Evolutionary conservation across 2,888 invertebrate genomes (phyloP).

Genomic region (Idaea aversata): DNA sequence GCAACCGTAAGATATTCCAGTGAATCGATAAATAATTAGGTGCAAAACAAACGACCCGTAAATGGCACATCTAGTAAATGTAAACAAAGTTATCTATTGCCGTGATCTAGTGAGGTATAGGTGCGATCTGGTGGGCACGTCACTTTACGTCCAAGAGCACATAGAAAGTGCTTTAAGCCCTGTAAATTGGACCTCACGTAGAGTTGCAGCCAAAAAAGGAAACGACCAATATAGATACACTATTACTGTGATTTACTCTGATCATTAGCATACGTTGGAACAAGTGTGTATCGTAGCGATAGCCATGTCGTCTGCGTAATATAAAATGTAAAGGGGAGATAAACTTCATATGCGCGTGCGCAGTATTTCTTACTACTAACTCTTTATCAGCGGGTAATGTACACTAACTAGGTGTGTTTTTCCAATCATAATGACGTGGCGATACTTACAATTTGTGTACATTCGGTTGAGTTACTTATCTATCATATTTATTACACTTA

Average conservation of each 20-base stretch:
- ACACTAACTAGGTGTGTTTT: conserved; percentile 14
- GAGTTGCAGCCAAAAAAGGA: not conserved
- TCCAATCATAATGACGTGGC: conserved; percentile 14
- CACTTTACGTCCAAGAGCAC: not conserved
- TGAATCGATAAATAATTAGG: not conserved
- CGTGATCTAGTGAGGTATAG: not conserved
- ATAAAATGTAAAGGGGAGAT: not conserved
- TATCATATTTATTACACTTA: conserved; percentile 8
- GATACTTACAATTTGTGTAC: conserved; percentile 13
- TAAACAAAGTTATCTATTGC: not conserved
- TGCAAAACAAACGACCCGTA: not conserved
- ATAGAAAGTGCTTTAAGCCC: not conserved
- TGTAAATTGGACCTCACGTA: conserved; percentile 2
- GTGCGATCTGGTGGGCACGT: not conserved
- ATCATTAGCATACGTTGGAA: conserved; percentile 2
- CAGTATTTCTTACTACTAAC: not conserved
- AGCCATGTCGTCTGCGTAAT: not conserved
- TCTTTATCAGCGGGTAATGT: conserved; percentile 5
- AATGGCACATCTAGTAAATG: not conserved
- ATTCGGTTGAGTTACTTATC: conserved; percentile 7
- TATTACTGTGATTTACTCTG: not conserved
- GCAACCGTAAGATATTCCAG: not conserved
- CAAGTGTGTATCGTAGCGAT: not conserved
- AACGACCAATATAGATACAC: not conserved
- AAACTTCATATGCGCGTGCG: not conserved